Evolutionary conservation across 2,797 vertebrate species (phyloP).

Genomic region (Spea hammondii): DNA sequence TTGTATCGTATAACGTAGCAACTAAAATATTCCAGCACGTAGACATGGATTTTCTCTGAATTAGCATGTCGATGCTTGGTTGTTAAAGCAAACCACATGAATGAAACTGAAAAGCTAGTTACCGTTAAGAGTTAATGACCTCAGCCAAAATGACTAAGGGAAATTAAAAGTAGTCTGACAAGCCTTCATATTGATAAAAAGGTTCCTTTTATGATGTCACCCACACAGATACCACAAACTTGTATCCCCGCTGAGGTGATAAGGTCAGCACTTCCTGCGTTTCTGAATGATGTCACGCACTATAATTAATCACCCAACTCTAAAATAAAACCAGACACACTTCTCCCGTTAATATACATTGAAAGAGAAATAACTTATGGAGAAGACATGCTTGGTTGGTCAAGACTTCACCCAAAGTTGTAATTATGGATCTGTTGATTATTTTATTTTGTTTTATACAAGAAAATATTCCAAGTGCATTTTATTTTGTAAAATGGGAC

Average conservation of each 20-base stretch:
- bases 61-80: not conserved
- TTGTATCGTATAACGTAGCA: not conserved
- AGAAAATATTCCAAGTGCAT: too few relatives aligned
- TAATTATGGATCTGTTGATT: too few relatives aligned
- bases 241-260: constrained; percentile 33
- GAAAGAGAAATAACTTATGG: not conserved
- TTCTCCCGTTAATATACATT: constrained; percentile 7
- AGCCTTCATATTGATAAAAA: constrained; percentile 40
- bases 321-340: constrained; percentile 19
- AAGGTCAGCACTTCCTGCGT: constrained; percentile 44
- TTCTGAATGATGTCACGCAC: constrained; percentile 32
- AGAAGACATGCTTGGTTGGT: too few relatives aligned
- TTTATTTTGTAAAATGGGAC: too few relatives aligned
- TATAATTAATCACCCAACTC: constrained; percentile 34
- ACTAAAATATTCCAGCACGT: constrained; percentile 16
- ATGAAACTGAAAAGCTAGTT: constrained; percentile 28
- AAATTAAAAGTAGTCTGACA: constrained; percentile 39
- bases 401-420: too few relatives aligned
- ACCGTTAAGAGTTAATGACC: constrained; percentile 33
- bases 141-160: constrained; percentile 41
- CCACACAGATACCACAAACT: constrained; percentile 33
- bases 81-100: constrained; percentile 39
- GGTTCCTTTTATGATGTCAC: constrained; percentile 44
- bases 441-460: too few relatives aligned
- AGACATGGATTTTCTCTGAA: constrained; percentile 19